Evolutionary conservation across 35 echinoderm and acorn worm species (phyloP), one percentile per base, ranked within the genome.

Genomic region (Eucidaris tribuloides): DNA sequence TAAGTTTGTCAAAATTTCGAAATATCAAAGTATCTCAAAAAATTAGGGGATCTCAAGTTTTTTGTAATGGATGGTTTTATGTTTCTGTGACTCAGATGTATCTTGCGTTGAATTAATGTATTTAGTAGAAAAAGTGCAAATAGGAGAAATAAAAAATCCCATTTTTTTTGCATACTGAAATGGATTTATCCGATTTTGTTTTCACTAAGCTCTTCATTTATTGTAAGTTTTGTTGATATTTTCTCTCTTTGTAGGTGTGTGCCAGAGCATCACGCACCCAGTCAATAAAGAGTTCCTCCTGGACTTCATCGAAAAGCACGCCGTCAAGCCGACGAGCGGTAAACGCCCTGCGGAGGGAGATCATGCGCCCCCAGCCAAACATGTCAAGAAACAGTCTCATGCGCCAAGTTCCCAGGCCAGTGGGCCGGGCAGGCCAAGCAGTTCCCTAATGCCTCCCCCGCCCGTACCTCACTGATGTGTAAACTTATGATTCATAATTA

Each of bases 241-340:
- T n/a, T 35, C 44, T 19, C 64, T 52, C 86, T n/a, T n/a, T n/a
- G n/a, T n/a, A 97, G 94, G 56, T 65, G 94, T 97, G 31, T 97
- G 94, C 63, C 83, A 97, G 9, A 97, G 87, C 36, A 97, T 97
- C 25, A 45, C 63, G 15, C 58, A 97, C 27, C 94, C 94, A 30
- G 89, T 97, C n/a, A 97, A 89, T 7, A 91, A 97, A 50, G 89
- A 91, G 0, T 77, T 68, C 45, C 81, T 97, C 15, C 77, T 97
- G 49, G 42, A 88, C 23, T 97, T 84, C 57, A 88, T 92, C 29
- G 89, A 91, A 15, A 68, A 97, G 1, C 39, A 97, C 34, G 89
- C 89, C 23, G 44, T 80, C 71, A 91, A 92, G 55, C 94, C 94
- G 35, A 74, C 85, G 62, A 71, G 58, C 19, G 80, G 61, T n/a